Evolutionary conservation across 2,113 vertebrate genomes (phyloP).

Genomic region (Empidonax alnorum): DNA sequence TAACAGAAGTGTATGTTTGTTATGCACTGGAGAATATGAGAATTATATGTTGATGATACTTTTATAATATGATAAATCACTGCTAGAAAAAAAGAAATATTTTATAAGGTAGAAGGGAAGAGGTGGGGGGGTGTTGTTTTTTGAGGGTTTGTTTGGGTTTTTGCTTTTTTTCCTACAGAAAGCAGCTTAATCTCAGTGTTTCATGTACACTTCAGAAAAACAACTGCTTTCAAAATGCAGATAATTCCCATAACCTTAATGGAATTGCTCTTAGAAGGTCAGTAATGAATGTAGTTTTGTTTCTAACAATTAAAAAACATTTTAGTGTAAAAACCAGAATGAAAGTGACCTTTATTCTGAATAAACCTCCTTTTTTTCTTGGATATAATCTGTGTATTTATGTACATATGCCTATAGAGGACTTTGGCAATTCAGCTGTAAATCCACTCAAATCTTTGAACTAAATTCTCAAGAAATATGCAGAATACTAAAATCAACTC

Average conservation of each 20-base stretch:
- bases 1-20: neutral
- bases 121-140: no score
- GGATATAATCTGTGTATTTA: neutral
- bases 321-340: neutral
- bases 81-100: neutral
- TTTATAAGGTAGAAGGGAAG: neutral
- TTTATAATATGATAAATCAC: slow-evolving; percentile 59
- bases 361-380: neutral
- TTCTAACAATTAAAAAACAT: slow-evolving; percentile 10
- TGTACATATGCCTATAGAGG: neutral
- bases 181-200: neutral
- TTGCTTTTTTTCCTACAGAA: neutral
- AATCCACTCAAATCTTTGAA: neutral
- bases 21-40: slow-evolving; percentile 11
- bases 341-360: slow-evolving; percentile 5
- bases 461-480: neutral
- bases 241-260: slow-evolving; percentile 19
- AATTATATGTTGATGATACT: slow-evolving; percentile 33
- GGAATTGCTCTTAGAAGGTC: slow-evolving; percentile 14
- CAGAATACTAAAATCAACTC: neutral
- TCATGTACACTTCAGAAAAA: neutral
- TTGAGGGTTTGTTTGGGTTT: neutral
- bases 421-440: neutral
- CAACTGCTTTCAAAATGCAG: slow-evolving; percentile 29
- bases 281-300: neutral